phyloP scores from a whole-genome alignment of 2,888 invertebrate genomes.

The Fragum sueziense region DNA sequence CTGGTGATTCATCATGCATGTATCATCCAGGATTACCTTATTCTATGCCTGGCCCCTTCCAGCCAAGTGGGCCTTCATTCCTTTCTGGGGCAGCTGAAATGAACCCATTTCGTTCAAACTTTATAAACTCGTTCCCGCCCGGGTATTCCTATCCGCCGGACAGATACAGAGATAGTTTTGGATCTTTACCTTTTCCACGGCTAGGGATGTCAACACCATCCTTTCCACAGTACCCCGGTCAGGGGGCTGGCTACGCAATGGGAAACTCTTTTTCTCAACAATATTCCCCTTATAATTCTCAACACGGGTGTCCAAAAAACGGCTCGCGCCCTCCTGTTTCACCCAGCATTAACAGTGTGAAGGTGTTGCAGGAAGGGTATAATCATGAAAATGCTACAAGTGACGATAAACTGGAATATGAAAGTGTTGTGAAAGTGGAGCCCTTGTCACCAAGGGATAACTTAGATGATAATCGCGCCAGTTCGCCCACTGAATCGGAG shows the following conservation, averaged over 20 bases:
- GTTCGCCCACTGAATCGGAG: constrained; percentile 19
- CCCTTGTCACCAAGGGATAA: background rate
- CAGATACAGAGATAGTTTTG: constrained; percentile 59
- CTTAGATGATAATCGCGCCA: background rate
- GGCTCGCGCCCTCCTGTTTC: constrained; percentile 72
- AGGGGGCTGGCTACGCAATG: constrained; percentile 53
- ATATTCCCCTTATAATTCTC: constrained; percentile 61
- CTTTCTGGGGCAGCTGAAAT: constrained; percentile 63
- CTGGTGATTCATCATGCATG: constrained; percentile 63
- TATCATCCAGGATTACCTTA: constrained; percentile 58
- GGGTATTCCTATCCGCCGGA: constrained; percentile 63
- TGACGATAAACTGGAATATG: background rate
- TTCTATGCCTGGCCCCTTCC: constrained; percentile 56
- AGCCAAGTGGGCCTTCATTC: constrained; percentile 64
- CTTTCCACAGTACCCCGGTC: constrained; percentile 58
- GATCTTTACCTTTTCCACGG: constrained; percentile 56
- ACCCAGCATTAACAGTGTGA: constrained; percentile 68
- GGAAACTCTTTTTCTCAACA: constrained; percentile 59
- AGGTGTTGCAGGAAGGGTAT: constrained; percentile 71
- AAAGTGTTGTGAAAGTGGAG: background rate
- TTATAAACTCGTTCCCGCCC: constrained; percentile 63
- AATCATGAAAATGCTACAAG: constrained; percentile 19
- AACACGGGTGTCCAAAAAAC: constrained; percentile 73
- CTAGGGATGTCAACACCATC: constrained; percentile 56
- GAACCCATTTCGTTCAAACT: constrained; percentile 62